Percentiles rank a stretch among this genome's conserved stretches.
Evolutionary conservation across 2,888 invertebrate genomes (phyloP).

Genomic region (Torymus tubicola): DNA sequence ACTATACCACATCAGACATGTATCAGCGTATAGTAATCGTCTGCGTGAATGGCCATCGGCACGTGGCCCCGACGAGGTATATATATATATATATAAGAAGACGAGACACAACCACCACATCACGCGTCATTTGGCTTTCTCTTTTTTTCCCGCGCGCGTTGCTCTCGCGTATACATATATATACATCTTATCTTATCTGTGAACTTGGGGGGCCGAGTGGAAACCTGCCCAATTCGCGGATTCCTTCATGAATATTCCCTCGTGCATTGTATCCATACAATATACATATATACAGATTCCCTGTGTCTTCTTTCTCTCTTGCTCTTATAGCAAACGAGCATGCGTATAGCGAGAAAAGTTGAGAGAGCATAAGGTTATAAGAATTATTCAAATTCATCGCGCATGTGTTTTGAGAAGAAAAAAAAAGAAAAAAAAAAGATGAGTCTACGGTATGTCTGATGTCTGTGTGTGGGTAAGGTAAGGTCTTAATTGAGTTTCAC

Average conservation of each 20-base stretch:
- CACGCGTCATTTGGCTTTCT: neutral
- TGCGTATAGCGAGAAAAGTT: no score
- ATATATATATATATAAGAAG: no score
- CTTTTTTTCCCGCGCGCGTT: neutral
- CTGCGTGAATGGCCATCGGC: conserved; percentile 7
- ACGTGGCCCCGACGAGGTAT: conserved; percentile 33
- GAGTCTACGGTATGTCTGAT: neutral
- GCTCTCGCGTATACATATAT: no score
- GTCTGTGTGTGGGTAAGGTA: neutral
- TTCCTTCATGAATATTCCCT: conserved; percentile 54
- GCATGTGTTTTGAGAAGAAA: no score
- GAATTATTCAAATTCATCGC: no score
- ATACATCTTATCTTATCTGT: conserved; percentile 48
- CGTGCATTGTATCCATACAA: conserved; percentile 40
- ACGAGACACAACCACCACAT: no score
- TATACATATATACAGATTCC: neutral
- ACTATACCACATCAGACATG: no score
- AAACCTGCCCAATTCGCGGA: conserved; percentile 55
- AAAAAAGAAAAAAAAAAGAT: conserved; percentile 8
- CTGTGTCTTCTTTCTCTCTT: neutral
- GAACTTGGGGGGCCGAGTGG: conserved; percentile 53
- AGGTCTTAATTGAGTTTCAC: conserved; percentile 49
- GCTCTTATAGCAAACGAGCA: neutral
- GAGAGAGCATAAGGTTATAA: no score
- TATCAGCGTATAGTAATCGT: no score